Evolutionary conservation across 2,113 vertebrate genomes (phyloP), one percentile per base, ranked within the genome.

Genomic region (Eublepharis macularius): DNA sequence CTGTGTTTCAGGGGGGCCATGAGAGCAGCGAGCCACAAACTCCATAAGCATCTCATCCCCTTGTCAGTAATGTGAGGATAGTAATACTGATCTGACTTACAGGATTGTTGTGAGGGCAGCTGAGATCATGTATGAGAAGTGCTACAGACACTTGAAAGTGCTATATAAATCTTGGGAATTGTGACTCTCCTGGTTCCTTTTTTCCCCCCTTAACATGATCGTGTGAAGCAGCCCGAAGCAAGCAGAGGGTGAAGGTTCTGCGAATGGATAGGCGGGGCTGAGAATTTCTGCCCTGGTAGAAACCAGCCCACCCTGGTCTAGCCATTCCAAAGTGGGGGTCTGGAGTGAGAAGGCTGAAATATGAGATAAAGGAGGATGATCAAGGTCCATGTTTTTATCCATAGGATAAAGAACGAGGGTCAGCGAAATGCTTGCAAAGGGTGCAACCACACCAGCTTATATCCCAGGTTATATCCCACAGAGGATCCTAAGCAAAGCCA

Each of bases 311-410:
- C 39, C 10, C 5, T 45, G 34, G 32, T 29, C 10, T 34, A 88
- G 80, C 17, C 51, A 65, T 66, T 51, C 57, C 83, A 57, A 29
- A 39, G 32, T 39, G 60, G 65, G 65, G n/a, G 68, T 41, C 36
- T 70, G 85, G 39, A 57, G 81, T 72, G 75, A 41, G 82, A 81
- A 49, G 86, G 81, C 86, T 66, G 88, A 69, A 85, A 11, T 39
- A 66, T 26, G 69, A 76, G 93, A 92, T 94, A 94, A 93, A 94
- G 85, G 34, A 2, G 39, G 80, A 45, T 1, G 43, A 83, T 54
- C 34, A 66, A 17, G 41, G 45, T 21, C n/a, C 76, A 29, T 84
- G 77, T 79, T 39, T 84, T 51, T 91, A 7, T 80, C 12, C 32
- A 26, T 10, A 41, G 29, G 13, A 70, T 47, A 39, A 66, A 12